Conservation (phyloP, 2,113 vertebrate species). For the Tympanuchus pallidicinctus region DNA sequence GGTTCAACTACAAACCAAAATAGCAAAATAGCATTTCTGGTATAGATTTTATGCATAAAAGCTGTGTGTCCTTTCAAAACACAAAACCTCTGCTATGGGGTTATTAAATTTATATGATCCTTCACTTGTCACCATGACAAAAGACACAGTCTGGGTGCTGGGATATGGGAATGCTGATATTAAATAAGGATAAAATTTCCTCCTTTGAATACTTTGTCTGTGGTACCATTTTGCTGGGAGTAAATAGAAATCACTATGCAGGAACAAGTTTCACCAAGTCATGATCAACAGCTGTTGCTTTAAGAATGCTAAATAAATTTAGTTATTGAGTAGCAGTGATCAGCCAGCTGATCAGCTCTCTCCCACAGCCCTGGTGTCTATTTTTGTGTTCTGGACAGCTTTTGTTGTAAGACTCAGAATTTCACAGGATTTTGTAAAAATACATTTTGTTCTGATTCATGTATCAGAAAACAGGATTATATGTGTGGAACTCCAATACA, state of each 20-base stretch:
- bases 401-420: background rate
- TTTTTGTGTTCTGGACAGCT: background rate
- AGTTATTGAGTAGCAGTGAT: background rate
- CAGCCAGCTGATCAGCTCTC: background rate
- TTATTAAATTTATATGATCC: background rate
- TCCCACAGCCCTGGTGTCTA: background rate
- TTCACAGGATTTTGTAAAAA: background rate
- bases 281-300: background rate
- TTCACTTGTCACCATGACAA: background rate
- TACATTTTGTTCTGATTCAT: fast-evolving
- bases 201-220: background rate
- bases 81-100: background rate
- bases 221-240: background rate
- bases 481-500: background rate
- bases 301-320: background rate
- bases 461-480: background rate
- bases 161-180: background rate
- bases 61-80: background rate
- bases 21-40: background rate
- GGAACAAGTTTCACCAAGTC: background rate
- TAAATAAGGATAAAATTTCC: background rate
- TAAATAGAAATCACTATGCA: background rate
- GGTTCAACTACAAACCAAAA: background rate
- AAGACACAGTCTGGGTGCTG: background rate
- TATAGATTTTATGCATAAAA: background rate